Base-by-base conservation (phyloP, 2,797 vertebrate genomes). In the Tenualosa ilisha region DNA sequence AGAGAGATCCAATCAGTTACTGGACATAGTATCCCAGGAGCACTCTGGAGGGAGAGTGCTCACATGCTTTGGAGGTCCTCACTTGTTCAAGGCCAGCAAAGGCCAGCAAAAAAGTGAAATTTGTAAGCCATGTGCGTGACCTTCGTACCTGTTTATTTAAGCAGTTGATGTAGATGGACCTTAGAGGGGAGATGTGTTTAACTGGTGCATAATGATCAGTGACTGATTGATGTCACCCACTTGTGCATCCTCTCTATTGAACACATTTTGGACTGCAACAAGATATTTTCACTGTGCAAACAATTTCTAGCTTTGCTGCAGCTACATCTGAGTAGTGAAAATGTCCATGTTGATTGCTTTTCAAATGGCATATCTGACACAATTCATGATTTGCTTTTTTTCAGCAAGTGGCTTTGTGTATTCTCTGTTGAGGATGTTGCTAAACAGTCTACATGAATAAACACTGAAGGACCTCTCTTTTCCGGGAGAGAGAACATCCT, bases 391-490 rank as follows among this genome's bases (percentile, higher is more conserved):
- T 75, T 40, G 31, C 13, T 75, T 37, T 43, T 13, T 43, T 72
- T 72, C n/a, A 13, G 59, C 22, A 61, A 61, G 65, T 72, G 65
- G 26, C 26, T 37, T 72, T 51, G 50, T 31, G 26, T 75, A 40
- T 15, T 75, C 68, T 43, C 13, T 43, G 17, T 43, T 43, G 68
- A 20, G 68, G 15, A 31, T 43, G 68, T 43, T 75, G 68, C 54
- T 49, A 61, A 22, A 31, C 15, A 7, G 51, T 53, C 4, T 22
- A 31, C 56, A 56, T 49, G 83, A 86, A 86, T 79, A 72, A 43
- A 17, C 63, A 83, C 31, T 51, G 13, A 37, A 17, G 11, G 6
- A 37, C 15, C 20, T 13, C 3, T 20, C 2, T 72, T 59, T 61
- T 83, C 46, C 68, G n/a, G 82, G 68, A 75, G 50, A 46, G 31